Base-by-base conservation (phyloP, 2,888 invertebrate genomes). In the Pterostichus niger region DNA sequence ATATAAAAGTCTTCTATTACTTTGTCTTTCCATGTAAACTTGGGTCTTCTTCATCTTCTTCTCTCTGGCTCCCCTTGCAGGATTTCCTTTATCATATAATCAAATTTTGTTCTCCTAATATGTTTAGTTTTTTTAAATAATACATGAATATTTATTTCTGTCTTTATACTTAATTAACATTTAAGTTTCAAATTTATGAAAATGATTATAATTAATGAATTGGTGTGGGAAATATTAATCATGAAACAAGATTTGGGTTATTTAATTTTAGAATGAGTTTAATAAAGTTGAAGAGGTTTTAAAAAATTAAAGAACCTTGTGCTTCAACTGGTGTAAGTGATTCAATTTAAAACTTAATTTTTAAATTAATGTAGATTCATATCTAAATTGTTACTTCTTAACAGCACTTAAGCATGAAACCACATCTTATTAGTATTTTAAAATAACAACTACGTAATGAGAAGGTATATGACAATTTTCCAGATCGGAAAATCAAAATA, bases 311-410 rank as follows among this genome's bases (percentile, higher is more conserved):
- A 17, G 17, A 15, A 56, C 56, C 56, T 56, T 56, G 56, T 17
- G 49, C 6, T 56, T n/a, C 52, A 52, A 52, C 52, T 13, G 52
- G n/a, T 52, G n/a, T 13, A 52, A 52, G 52, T 52, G 52, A 52
- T 52, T 52, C 52, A 52, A 52, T 52, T 52, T 52, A 52, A 52
- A 52, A 52, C n/a, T 52, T 52, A 52, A 52, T 52, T 52, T 13
- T 52, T 52, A 52, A 52, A 52, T 52, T 52, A 52, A 52, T 52
- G 52, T 52, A 52, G 52, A 52, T 52, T 52, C 52, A 13, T 52
- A 52, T 52, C 52, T 52, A 52, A 52, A 52, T 52, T 52, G 52
- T 52, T 2, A 52, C 52, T 52, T 52, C 13, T 52, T 52, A 52
- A 52, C 52, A 13, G n/a, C 52, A 52, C 52, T 52, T 52, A 52